Percentiles rank a stretch among this genome's conserved stretches.
Evolutionary conservation across 2,797 vertebrate genomes (phyloP).

Genomic region (Characodon lateralis): DNA sequence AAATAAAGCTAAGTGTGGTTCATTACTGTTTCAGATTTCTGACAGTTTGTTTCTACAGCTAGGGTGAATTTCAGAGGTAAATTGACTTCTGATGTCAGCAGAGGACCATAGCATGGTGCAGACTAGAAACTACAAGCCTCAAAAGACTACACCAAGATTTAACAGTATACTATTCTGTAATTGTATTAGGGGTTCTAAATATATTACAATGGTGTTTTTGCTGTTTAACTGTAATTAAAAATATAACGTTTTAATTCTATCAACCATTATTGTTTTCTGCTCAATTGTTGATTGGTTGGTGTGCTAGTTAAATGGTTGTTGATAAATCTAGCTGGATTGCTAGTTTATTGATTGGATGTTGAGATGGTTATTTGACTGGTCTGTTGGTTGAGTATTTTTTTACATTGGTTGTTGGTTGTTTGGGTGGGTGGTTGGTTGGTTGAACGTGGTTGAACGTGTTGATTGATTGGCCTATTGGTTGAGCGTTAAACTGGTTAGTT

Average conservation of each 20-base stretch:
- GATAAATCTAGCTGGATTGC: neutral
- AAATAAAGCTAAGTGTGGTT: neutral
- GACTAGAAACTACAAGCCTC: neutral
- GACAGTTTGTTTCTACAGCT: neutral
- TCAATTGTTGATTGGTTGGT: neutral
- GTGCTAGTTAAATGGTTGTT: no score
- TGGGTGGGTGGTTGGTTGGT: neutral
- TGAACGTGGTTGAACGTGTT: neutral
- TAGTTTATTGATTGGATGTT: neutral
- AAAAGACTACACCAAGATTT: neutral
- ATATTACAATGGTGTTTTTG: no score
- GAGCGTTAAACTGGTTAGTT: neutral
- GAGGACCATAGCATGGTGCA: neutral
- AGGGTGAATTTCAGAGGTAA: neutral
- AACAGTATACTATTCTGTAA: neutral
- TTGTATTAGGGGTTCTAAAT: neutral
- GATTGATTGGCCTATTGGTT: neutral
- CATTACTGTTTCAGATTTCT: neutral
- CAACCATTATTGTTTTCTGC: no score
- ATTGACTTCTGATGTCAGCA: neutral
- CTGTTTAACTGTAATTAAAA: no score
- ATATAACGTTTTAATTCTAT: no score
- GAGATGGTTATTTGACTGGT: neutral
- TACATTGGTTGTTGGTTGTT: neutral
- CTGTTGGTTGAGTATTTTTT: neutral